These are phyloP conservation scores for Burhinus oedicnemus DNA, from an alignment of 2,113 vertebrate species.

Conservation along the genomic window DNA sequence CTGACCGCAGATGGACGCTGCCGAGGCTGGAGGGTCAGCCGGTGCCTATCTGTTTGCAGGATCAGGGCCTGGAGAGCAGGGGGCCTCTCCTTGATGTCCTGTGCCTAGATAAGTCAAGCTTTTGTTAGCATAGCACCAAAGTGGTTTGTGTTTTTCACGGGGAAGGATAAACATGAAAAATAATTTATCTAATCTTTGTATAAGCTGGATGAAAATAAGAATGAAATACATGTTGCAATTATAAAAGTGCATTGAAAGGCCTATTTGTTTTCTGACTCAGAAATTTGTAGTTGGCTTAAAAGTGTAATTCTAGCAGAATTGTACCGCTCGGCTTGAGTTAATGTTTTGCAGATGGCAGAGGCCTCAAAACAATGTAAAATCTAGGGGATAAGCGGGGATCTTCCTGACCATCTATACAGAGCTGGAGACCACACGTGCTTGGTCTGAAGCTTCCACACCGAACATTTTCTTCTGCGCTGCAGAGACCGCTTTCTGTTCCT, in stretches of 20 bases:
- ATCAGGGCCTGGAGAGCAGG: neutral
- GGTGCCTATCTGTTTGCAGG: neutral
- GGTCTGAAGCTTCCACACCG: neutral
- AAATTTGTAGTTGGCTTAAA: neutral
- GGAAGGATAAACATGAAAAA: neutral
- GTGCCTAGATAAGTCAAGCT: neutral
- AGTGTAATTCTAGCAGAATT: neutral
- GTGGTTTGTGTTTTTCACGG: neutral
- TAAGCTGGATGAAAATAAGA: neutral
- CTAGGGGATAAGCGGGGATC: neutral
- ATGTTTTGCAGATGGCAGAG: neutral
- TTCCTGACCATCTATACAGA: fast-evolving
- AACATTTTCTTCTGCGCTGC: fast-evolving
- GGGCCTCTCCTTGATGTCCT: neutral
- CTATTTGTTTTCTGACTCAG: neutral
- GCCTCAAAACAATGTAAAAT: neutral
- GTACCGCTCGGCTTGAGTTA: neutral
- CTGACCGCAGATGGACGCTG: neutral
- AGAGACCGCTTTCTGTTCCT: no score
- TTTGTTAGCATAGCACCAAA: neutral
- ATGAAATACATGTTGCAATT: neutral
- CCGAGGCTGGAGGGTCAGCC: neutral
- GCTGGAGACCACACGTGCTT: fast-evolving
- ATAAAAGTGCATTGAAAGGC: neutral
- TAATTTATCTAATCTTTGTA: neutral